These are phyloP conservation scores for Mystacornis crossleyi DNA, from an alignment of 2,113 vertebrate genomes.

Conservation along the genomic window DNA sequence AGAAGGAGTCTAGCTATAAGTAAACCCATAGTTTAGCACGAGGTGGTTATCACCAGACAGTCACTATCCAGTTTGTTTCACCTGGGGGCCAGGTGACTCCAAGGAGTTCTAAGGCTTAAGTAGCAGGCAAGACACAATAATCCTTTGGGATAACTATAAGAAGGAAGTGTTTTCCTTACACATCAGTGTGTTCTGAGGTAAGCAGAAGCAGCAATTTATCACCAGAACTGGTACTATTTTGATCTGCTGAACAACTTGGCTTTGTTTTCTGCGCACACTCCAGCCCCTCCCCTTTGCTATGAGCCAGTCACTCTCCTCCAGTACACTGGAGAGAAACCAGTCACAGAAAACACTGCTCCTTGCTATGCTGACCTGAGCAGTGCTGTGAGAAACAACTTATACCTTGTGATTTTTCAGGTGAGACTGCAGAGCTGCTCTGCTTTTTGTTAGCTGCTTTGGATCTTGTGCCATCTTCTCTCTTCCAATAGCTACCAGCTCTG, in stretches of 20 bases:
- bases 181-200: neutral
- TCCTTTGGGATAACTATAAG: neutral
- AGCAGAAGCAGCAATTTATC: neutral
- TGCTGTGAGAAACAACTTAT: neutral
- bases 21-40: neutral
- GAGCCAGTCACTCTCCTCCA: neutral
- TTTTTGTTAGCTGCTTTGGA: conserved; percentile 50
- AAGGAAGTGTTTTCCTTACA: neutral
- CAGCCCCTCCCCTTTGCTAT: neutral
- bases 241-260: neutral
- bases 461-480: conserved; percentile 68
- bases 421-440: conserved; percentile 70
- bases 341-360: neutral
- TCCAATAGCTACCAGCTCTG: conserved; percentile 75
- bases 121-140: neutral
- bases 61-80: neutral
- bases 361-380: neutral
- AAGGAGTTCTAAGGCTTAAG: neutral
- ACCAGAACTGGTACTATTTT: neutral
- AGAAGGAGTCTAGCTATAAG: neutral
- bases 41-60: neutral
- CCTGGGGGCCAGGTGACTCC: neutral
- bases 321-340: neutral
- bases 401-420: conserved; percentile 83
- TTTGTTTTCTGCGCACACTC: neutral